Conservation (phyloP, 2,797 vertebrate genomes). For the Danio albolineatus region DNA sequence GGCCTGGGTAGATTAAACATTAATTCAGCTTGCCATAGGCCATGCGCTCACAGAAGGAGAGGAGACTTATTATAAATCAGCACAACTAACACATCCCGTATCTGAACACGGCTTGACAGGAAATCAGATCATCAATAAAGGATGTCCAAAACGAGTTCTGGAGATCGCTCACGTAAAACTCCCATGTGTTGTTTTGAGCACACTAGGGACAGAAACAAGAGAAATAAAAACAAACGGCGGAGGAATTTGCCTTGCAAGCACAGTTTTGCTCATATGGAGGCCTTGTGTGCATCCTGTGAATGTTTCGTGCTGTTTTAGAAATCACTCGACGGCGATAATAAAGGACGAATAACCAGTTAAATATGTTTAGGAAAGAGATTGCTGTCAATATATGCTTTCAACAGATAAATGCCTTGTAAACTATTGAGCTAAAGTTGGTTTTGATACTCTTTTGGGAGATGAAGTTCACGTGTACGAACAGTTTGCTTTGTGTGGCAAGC, state of each 20-base stretch:
- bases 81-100: not conserved
- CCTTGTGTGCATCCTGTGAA: conserved; percentile 4
- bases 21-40: too few relatives aligned
- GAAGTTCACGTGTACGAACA: too few relatives aligned
- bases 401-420: not conserved
- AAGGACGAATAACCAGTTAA: not conserved
- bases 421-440: not conserved
- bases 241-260: conserved; percentile 26
- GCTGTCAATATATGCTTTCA: conserved; percentile 9
- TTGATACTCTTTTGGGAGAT: not conserved
- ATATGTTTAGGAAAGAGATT: conserved; percentile 4
- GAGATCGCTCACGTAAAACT: not conserved
- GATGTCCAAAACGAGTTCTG: not conserved
- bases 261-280: conserved; percentile 18
- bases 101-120: conserved; percentile 10
- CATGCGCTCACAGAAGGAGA: not conserved
- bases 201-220: not conserved
- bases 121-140: conserved; percentile 34
- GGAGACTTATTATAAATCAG: not conserved
- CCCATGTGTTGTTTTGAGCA: not conserved
- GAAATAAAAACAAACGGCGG: conserved; percentile 23
- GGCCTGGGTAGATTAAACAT: too few relatives aligned
- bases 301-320: not conserved
- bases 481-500: too few relatives aligned
- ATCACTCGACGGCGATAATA: not conserved